Evolutionary conservation across 2,113 vertebrate genomes (phyloP).

Genomic region (Isichthys henryi): DNA sequence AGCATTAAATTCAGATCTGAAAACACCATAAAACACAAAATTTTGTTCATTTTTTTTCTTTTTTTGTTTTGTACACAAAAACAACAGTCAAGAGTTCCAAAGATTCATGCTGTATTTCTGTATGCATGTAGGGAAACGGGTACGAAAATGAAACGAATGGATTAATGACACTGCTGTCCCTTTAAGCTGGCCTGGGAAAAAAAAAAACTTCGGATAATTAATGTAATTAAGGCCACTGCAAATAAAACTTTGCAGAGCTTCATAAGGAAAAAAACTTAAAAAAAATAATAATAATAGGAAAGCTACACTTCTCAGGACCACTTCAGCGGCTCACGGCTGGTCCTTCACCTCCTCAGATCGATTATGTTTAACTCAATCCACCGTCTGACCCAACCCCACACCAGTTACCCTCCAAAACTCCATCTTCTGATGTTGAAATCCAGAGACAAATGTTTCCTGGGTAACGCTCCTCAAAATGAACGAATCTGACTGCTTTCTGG

Average conservation of each 20-base stretch:
- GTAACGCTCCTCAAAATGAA: neutral
- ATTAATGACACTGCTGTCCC: constrained; percentile 42
- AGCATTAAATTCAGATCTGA: constrained; percentile 56
- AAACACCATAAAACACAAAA: constrained; percentile 64
- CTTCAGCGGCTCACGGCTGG: neutral
- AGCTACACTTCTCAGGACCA: constrained; percentile 11
- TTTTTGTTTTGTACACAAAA: constrained; percentile 58
- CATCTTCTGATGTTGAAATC: neutral
- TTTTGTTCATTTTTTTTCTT: constrained; percentile 45
- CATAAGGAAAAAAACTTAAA: constrained; percentile 32
- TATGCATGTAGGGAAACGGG: constrained; percentile 54
- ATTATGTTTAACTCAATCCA: neutral
- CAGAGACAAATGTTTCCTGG: neutral
- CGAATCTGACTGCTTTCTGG: constrained; percentile 38
- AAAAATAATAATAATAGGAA: constrained; percentile 40
- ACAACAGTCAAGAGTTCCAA: constrained; percentile 69
- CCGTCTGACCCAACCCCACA: neutral
- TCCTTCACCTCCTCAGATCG: neutral
- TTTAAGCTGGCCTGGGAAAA: constrained; percentile 53
- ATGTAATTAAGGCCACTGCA: constrained; percentile 54
- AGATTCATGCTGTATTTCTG: constrained; percentile 65
- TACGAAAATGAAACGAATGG: constrained; percentile 28
- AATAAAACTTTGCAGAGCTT: constrained; percentile 68
- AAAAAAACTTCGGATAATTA: constrained; percentile 51
- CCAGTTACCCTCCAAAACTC: neutral